Base-by-base conservation (phyloP, 2,113 vertebrate genomes). In the Silurus meridionalis region DNA sequence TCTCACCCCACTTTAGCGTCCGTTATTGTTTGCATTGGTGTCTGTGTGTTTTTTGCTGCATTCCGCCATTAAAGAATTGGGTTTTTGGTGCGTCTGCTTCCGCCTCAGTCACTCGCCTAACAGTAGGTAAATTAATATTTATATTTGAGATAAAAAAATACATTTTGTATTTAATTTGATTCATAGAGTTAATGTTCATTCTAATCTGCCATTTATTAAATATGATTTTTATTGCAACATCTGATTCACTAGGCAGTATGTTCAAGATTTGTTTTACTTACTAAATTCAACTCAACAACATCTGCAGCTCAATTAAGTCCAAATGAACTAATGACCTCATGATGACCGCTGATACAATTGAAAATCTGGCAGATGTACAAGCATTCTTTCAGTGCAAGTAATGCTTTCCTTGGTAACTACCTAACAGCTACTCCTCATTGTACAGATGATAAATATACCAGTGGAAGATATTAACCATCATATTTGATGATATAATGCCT, bases 241-340 rank as follows among this genome's bases (percentile, higher is more conserved):
- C 13, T 57, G 15, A 60, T 60, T 37, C 61, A 77, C 61, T 55
- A 66, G 15, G 61, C n/a, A 25, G 23, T 60, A 9, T 64, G n/a
- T 67, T 89, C 86, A 91, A 21, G 85, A 87, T 52, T 58, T 83
- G 83, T 87, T 85, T 63, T 83, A 82, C 82, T 79, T 87, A 85
- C 79, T 82, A 79, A 64, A 82, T 90, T 87, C 75, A 86, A 21
- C 81, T 87, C 87, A 83, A 84, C 90, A 92, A 84, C 90, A 92
- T 93, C 85, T 92, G 91, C 90, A 87, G 71, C 78, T 71, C 61
- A 88, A 90, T 88, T 90, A 88, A 86, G 82, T 91, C 87, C 72
- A 85, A 89, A 88, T 92, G 86, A 91, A 89, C 88, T 89, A 84
- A 91, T 91, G 92, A 92, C 89, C 88, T 93, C 92, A 92, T 90